Conservation (phyloP, 2,888 invertebrate species). For the Ormyrus thymus region DNA sequence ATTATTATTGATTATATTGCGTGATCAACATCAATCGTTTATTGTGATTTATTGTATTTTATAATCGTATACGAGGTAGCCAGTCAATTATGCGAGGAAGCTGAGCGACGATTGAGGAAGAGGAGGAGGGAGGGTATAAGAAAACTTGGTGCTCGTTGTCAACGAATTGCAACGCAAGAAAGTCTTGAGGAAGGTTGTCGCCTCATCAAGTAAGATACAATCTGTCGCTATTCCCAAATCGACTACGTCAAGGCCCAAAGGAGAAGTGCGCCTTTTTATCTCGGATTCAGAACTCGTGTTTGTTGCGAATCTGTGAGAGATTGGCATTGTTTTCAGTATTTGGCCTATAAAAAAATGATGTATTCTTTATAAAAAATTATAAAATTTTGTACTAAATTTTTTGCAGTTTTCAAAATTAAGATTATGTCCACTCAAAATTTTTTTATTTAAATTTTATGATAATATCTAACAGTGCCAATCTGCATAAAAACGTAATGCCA, state of each 20-base stretch:
- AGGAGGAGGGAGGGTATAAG: neutral
- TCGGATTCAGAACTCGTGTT: no score
- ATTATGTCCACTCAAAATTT: neutral
- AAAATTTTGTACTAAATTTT: neutral
- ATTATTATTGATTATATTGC: constrained; percentile 38
- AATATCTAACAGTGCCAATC: constrained; percentile 14
- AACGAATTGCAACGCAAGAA: constrained; percentile 45
- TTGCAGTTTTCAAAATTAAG: neutral
- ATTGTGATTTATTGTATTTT: constrained; percentile 44
- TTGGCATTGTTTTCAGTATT: neutral
- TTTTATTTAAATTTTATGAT: neutral
- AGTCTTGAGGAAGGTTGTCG: neutral
- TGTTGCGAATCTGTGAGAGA: neutral
- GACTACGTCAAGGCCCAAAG: neutral
- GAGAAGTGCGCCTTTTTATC: no score
- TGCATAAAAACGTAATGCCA: neutral
- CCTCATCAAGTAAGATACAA: constrained; percentile 8
- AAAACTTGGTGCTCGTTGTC: neutral
- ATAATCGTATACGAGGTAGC: constrained; percentile 40
- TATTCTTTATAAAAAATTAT: neutral
- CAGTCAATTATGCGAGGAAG: constrained; percentile 47
- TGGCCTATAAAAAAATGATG: neutral
- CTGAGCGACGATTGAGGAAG: neutral
- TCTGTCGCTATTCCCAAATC: constrained; percentile 44
- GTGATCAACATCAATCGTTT: constrained; percentile 25